Conservation (phyloP, 2,888 invertebrate genomes). For the Heliconius ethilla region DNA sequence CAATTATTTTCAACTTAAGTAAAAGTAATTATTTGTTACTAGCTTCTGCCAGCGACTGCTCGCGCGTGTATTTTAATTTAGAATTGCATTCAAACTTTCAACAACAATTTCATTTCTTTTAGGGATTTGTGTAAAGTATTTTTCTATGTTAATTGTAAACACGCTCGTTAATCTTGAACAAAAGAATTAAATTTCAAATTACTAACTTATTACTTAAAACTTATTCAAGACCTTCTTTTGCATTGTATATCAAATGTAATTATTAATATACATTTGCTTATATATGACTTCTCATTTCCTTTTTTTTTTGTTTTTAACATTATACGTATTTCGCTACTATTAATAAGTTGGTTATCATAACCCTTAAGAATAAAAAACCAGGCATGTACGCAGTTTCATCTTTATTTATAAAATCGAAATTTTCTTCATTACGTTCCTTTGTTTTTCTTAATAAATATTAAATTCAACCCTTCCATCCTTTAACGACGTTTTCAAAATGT, state of each 20-base stretch:
- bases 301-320: too few species aligned
- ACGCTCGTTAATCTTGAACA: not conserved
- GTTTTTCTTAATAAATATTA: slow-evolving; percentile 19
- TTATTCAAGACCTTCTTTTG: not conserved
- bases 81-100: slow-evolving; percentile 12
- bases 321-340: not conserved
- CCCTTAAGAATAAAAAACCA: not conserved
- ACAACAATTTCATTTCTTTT: slow-evolving; percentile 9
- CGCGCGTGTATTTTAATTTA: slow-evolving; percentile 23
- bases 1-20: slow-evolving; percentile 18
- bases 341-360: not conserved
- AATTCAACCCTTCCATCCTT: slow-evolving; percentile 14
- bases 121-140: not conserved
- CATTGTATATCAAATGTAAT: not conserved
- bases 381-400: not conserved
- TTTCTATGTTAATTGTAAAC: not conserved
- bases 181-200: not conserved
- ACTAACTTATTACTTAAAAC: not conserved
- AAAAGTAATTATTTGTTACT: slow-evolving; percentile 22
- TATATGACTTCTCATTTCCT: too few species aligned
- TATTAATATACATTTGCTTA: too few species aligned
- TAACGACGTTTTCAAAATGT: slow-evolving; percentile 38
- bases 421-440: not conserved
- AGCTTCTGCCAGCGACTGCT: slow-evolving; percentile 21
- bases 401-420: not conserved